A percentile compares a stretch with the other conserved stretches of the same genome.
Evolutionary conservation across 2,888 invertebrate genomes (phyloP).

Genomic region (Diogma glabrata): DNA sequence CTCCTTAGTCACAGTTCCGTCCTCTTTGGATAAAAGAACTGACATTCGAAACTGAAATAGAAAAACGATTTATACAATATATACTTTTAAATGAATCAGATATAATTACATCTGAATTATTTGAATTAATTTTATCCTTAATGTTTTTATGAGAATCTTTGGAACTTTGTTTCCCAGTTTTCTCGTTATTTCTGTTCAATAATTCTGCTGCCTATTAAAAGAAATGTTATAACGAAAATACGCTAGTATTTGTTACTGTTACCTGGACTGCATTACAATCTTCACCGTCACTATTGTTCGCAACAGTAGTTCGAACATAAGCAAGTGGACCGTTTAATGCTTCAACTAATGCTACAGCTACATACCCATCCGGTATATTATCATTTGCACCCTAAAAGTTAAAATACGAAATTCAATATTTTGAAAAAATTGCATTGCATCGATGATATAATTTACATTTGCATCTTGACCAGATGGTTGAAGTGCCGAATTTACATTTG

Average conservation of each 20-base stretch:
- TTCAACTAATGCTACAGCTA: slow-evolving; percentile 87
- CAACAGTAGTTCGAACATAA: slow-evolving; percentile 34
- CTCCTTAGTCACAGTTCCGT: slow-evolving; percentile 34
- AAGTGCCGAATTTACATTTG: slow-evolving; percentile 27
- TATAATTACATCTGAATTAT: slow-evolving; percentile 20
- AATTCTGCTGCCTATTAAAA: slow-evolving; percentile 23
- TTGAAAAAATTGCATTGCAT: not conserved
- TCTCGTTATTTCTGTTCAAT: slow-evolving; percentile 22
- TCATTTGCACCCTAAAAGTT: slow-evolving; percentile 23
- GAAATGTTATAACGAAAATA: too few relatives aligned
- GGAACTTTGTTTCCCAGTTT: slow-evolving; percentile 31
- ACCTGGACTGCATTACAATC: slow-evolving; percentile 46
- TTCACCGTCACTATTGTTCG: slow-evolving; percentile 39
- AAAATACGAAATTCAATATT: too few relatives aligned
- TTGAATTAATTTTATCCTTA: slow-evolving; percentile 27
- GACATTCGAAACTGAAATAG: slow-evolving; percentile 57
- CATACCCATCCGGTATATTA: slow-evolving; percentile 82
- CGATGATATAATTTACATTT: slow-evolving; percentile 22
- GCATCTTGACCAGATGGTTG: slow-evolving; percentile 45
- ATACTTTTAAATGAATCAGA: not conserved
- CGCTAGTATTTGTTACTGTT: slow-evolving; percentile 14
- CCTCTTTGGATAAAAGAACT: slow-evolving; percentile 54
- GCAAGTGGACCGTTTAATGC: slow-evolving; percentile 82
- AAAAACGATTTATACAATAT: not conserved
- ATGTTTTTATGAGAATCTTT: slow-evolving; percentile 13